A percentile compares a stretch with the other conserved stretches of the same genome.
Evolutionary conservation across 2,888 invertebrate species (phyloP).

Genomic region (Tetragonisca angustula): DNA sequence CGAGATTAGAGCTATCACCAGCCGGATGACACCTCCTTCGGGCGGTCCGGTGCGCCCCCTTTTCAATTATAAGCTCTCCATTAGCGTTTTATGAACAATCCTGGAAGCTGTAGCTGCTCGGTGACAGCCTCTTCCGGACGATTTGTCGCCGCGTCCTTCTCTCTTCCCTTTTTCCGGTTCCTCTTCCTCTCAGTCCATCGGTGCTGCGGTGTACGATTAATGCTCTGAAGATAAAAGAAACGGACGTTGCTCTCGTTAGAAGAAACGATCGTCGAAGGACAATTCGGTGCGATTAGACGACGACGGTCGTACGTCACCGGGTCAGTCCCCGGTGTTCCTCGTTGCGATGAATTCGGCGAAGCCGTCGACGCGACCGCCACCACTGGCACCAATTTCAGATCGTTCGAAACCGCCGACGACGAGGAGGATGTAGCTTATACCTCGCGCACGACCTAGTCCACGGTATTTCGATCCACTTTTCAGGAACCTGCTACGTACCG

Average conservation of each 20-base stretch:
- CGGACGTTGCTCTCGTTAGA: background rate
- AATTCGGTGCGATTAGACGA: conserved; percentile 19
- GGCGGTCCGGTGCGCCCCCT: conserved; percentile 54
- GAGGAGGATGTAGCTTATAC: conserved; percentile 29
- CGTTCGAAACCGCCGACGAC: conserved; percentile 29
- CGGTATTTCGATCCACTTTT: conserved; percentile 18
- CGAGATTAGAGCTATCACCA: conserved; percentile 46
- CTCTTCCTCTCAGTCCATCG: conserved; percentile 37
- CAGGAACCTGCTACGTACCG: background rate
- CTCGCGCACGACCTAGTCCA: conserved; percentile 38
- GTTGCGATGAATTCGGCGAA: background rate
- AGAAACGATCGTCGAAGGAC: conserved; percentile 1
- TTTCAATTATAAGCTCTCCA: conserved; percentile 54
- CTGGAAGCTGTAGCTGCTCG: conserved; percentile 53
- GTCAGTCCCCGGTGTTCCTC: conserved; percentile 14
- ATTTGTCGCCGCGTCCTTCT: background rate
- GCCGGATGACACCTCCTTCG: conserved; percentile 51
- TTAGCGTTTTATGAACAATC: conserved; percentile 45
- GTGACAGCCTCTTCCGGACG: conserved; percentile 55
- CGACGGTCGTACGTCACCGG: conserved; percentile 28
- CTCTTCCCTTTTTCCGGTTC: background rate
- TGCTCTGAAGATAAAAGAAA: conserved; percentile 11
- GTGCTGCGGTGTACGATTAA: background rate
- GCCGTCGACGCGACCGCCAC: conserved; percentile 50
- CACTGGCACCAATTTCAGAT: conserved; percentile 32